Base-by-base conservation (phyloP, 2,797 vertebrate genomes). In the Darevskia mixta region DNA sequence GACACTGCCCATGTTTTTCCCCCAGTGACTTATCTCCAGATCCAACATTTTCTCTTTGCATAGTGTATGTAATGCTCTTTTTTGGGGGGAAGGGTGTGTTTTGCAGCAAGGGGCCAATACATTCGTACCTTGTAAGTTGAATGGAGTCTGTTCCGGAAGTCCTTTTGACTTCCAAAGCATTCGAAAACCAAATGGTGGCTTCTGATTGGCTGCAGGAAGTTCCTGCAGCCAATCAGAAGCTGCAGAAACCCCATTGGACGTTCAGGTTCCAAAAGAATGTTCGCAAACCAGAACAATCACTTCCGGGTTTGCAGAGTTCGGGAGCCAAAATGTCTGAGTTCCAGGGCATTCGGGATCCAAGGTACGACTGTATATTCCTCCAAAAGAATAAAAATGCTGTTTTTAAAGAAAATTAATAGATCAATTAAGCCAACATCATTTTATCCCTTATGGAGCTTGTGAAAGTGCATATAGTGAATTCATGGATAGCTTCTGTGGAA, bases 391-490 rank as follows among this genome's bases (percentile, higher is more conserved):
- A 25, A 5, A 35, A 32, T n/a, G 11, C 2, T 20, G 3, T 72
- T 58, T 49, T 79, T 58, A 27, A 29, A 66, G 9, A 72, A 67
- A 78, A n/a, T 27, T 49, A 49, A 15, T 45, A 49, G 18, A 66
- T 64, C 66, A 3, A 45, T 32, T 3, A 29, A 69, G 8, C 86
- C 79, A 90, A 73, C 1, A 17, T 76, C 18, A 81, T 87, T 86
- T 92, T 64, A 5, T 89, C 35, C 32, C 86, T 76, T 90, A 55
- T 88, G 81, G 8, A 55, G 49, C 92, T 92, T 83, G 84, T 94
- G 86, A 79, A 78, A 76, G 29, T 55, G 4, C 43, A 15, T 55
- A 67, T 76, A 17, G 10, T 79, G 88, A 90, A 92, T 11, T 79
- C 67, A 58, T 0, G 61, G 61, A 23, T 25, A 67, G 86, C 17